A percentile compares a stretch with the other conserved stretches of the same genome.
These are phyloP conservation scores for Heliconius sara DNA, from an alignment of 2,888 invertebrate species.

Conservation along the genomic window DNA sequence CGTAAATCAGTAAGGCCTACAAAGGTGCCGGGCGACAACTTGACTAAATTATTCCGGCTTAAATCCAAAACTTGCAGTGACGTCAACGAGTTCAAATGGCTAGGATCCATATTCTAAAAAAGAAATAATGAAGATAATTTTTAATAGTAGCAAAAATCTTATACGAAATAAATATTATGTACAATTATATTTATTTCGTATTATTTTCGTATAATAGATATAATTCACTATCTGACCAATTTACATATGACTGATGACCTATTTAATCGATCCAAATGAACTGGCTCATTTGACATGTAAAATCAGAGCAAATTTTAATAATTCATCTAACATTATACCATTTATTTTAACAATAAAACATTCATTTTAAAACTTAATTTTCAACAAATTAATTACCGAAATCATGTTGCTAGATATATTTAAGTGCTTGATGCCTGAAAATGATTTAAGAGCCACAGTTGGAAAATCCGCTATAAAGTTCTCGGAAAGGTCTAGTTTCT, in stretches of 20 bases:
- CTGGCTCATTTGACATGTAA: conserved; percentile 12
- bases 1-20: conserved; percentile 88
- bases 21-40: conserved; percentile 92
- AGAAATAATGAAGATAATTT: conserved; percentile 1
- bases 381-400: conserved; percentile 82
- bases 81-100: conserved; percentile 87
- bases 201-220: too few species aligned
- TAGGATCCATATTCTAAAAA: conserved; percentile 89
- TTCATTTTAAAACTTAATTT: background rate
- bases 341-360: background rate
- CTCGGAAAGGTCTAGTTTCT: conserved; percentile 92
- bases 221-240: background rate
- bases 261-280: conserved; percentile 22
- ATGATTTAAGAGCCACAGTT: conserved; percentile 88
- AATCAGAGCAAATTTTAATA: conserved; percentile 18
- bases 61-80: conserved; percentile 90
- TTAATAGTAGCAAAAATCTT: background rate
- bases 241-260: conserved; percentile 23
- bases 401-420: conserved; percentile 94
- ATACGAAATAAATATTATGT: background rate
- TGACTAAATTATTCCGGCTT: conserved; percentile 92
- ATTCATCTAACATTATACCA: conserved; percentile 1
- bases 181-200: too few species aligned
- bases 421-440: conserved; percentile 87
- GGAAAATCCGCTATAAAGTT: conserved; percentile 94